Evolutionary conservation across 1,140 invertebrate species (phyloP).

Genomic region (Cherax quadricarinatus): DNA sequence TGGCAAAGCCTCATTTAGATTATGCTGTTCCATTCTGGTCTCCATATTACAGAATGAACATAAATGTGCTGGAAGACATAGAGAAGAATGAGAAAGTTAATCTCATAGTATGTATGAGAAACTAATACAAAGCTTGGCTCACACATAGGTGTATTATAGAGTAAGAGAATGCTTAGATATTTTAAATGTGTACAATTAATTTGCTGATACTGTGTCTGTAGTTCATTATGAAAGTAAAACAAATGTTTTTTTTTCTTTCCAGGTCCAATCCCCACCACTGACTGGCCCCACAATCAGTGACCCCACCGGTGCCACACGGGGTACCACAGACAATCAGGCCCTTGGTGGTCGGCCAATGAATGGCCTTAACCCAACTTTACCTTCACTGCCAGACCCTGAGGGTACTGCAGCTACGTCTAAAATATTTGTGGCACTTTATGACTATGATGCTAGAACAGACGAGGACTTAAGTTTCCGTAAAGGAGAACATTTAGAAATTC

Average conservation of each 20-base stretch:
- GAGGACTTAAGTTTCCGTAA: constrained; percentile 99
- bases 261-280: constrained; percentile 48
- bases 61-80: too few relatives aligned
- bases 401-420: constrained; percentile 73
- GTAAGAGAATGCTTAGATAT: too few relatives aligned
- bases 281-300: constrained; percentile 48
- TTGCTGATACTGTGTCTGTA: background rate
- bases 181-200: too few relatives aligned
- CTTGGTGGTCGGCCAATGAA: constrained; percentile 60
- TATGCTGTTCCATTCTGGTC: too few relatives aligned
- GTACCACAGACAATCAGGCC: constrained; percentile 42
- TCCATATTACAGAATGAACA: too few relatives aligned
- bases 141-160: too few relatives aligned
- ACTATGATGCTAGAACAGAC: constrained; percentile 99
- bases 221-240: background rate
- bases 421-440: constrained; percentile 98
- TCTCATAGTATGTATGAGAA: too few relatives aligned
- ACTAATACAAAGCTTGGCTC: too few relatives aligned
- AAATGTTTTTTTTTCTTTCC: constrained; percentile 4
- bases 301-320: constrained; percentile 9
- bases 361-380: constrained; percentile 54
- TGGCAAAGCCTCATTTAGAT: too few relatives aligned
- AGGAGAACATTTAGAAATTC: constrained; percentile 97
- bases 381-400: constrained; percentile 55
- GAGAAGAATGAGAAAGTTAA: too few relatives aligned